Conservation (phyloP, 2,888 invertebrate species). For the Branchinecta sandiegonensis region DNA sequence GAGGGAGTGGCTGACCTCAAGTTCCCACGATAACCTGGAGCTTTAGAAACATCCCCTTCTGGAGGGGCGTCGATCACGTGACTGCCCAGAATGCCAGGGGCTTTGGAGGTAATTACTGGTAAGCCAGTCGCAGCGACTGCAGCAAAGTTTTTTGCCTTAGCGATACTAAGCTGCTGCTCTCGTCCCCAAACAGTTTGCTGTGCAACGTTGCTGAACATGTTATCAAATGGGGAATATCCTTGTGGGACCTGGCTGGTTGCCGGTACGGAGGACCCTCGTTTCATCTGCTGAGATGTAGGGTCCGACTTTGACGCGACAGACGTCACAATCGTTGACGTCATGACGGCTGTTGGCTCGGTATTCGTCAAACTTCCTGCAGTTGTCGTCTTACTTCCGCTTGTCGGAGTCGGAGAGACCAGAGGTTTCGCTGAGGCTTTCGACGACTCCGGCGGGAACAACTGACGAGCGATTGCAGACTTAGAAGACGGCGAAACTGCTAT, state of each 20-base stretch:
- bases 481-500: neutral
- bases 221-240: slow-evolving; percentile 79
- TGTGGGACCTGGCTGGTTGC: slow-evolving; percentile 39
- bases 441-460: slow-evolving; percentile 22
- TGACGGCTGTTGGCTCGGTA: slow-evolving; percentile 19
- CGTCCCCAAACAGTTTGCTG: slow-evolving; percentile 26
- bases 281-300: neutral
- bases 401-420: slow-evolving; percentile 22
- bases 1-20: slow-evolving; percentile 21
- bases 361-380: slow-evolving; percentile 21
- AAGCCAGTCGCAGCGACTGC: slow-evolving; percentile 49
- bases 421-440: slow-evolving; percentile 31
- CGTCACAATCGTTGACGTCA: slow-evolving; percentile 25
- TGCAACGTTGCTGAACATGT: slow-evolving; percentile 47
- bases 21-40: slow-evolving; percentile 73
- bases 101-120: slow-evolving; percentile 26
- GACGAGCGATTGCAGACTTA: neutral
- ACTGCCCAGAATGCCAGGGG: slow-evolving; percentile 25
- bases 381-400: slow-evolving; percentile 19
- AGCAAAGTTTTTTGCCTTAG: slow-evolving; percentile 50
- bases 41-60: slow-evolving; percentile 65
- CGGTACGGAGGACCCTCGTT: slow-evolving; percentile 22
- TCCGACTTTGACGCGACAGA: slow-evolving; percentile 14
- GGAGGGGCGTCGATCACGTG: slow-evolving; percentile 25
- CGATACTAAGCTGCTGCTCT: slow-evolving; percentile 29